These are phyloP conservation scores for Psylliodes chrysocephalus DNA, from an alignment of 2,888 invertebrate species.

Conservation along the genomic window DNA sequence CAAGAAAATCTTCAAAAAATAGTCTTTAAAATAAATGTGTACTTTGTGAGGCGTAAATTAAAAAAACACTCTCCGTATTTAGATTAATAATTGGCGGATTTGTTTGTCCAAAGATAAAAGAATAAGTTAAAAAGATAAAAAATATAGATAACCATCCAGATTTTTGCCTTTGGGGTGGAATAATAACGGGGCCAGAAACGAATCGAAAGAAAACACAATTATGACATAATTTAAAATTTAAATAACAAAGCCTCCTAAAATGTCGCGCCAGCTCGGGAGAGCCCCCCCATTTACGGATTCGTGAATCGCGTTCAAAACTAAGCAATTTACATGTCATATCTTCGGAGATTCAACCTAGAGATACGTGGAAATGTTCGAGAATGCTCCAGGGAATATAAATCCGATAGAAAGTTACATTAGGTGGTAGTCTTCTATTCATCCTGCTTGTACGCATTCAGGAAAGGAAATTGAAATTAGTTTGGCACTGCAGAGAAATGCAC, in stretches of 20 bases:
- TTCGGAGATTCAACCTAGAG: slow-evolving; percentile 47
- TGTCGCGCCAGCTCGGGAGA: slow-evolving; percentile 49
- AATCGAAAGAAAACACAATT: slow-evolving; percentile 42
- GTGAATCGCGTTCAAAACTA: slow-evolving; percentile 57
- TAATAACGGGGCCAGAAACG: slow-evolving; percentile 8
- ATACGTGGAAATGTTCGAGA: slow-evolving; percentile 47
- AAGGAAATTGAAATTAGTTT: slow-evolving; percentile 33
- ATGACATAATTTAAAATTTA: slow-evolving; percentile 52
- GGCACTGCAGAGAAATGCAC: slow-evolving; percentile 13
- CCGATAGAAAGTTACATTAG: slow-evolving; percentile 30
- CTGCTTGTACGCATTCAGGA: slow-evolving; percentile 24
- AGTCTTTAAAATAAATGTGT: no score
- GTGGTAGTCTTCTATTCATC: slow-evolving; percentile 28
- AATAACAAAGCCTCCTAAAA: slow-evolving; percentile 57
- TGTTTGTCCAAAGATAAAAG: background rate
- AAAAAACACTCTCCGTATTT: no score
- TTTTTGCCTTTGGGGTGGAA: slow-evolving; percentile 13
- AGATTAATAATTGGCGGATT: no score
- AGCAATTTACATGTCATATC: slow-evolving; percentile 59
- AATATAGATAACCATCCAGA: background rate
- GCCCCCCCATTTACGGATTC: slow-evolving; percentile 52
- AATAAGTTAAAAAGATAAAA: background rate
- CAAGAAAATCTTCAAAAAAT: no score
- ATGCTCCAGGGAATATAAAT: slow-evolving; percentile 44
- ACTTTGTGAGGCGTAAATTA: no score